A percentile compares a stretch with the other conserved stretches of the same genome.
These are phyloP conservation scores for Drosophila rhopaloa DNA, from an alignment of 1,140 invertebrate genomes.

Conservation along the genomic window DNA sequence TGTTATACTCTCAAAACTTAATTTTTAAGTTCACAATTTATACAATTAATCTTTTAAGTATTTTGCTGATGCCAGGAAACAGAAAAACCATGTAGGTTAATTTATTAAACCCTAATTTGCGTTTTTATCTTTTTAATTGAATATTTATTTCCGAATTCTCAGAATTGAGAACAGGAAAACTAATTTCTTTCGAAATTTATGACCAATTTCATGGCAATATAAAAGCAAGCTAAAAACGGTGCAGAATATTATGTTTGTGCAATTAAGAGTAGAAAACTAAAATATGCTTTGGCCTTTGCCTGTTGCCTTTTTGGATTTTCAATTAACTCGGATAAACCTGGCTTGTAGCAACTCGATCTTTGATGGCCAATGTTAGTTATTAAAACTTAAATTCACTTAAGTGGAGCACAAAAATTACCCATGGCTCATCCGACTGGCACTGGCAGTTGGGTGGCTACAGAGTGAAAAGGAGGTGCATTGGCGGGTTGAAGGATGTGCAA, in stretches of 20 bases:
- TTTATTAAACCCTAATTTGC: not conserved
- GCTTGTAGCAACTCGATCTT: conserved; percentile 25
- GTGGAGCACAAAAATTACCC: conserved; percentile 54
- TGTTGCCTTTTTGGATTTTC: conserved; percentile 59
- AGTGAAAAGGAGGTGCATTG: not conserved
- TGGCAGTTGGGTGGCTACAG: not conserved
- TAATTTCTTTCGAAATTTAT: conserved; percentile 10
- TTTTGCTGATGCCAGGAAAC: too few relatives aligned
- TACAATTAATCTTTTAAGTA: too few relatives aligned
- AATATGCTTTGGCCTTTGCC: conserved; percentile 4
- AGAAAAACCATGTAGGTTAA: too few relatives aligned
- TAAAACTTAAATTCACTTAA: conserved; percentile 80
- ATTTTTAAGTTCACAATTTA: too few relatives aligned
- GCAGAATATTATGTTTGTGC: conserved; percentile 18
- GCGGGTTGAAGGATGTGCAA: conserved; percentile 17
- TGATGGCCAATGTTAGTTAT: conserved; percentile 59
- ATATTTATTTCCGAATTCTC: too few relatives aligned
- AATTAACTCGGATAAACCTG: conserved; percentile 66
- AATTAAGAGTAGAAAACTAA: conserved; percentile 25
- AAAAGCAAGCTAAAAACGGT: not conserved
- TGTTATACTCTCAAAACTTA: too few relatives aligned
- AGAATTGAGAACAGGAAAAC: not conserved
- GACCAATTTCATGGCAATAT: conserved; percentile 9
- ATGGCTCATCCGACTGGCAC: conserved; percentile 56
- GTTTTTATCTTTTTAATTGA: not conserved